Conservation (phyloP, 1,140 invertebrate genomes). For the Oscheius sp. region DNA sequence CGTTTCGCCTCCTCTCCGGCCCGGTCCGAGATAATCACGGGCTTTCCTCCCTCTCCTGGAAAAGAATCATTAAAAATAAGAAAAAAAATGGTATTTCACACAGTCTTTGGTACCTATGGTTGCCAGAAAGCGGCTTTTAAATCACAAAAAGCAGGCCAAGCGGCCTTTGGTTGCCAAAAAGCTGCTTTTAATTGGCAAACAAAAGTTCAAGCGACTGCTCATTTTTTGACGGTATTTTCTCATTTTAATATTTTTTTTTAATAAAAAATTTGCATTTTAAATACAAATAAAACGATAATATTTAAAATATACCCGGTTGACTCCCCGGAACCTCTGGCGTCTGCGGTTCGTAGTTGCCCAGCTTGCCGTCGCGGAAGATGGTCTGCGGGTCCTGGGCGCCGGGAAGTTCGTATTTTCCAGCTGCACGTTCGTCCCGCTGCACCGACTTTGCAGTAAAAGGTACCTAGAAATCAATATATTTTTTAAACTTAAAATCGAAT, state of each 20-base stretch:
- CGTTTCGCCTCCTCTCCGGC: conserved; percentile 36
- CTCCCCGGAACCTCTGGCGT: conserved; percentile 31
- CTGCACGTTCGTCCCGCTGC: background rate
- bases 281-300: too few species aligned
- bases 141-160: too few species aligned
- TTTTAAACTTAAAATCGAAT: too few species aligned
- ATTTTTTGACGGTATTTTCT: too few species aligned
- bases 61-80: background rate
- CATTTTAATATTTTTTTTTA: too few species aligned
- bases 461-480: background rate
- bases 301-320: conserved; percentile 25
- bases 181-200: too few species aligned
- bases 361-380: conserved; percentile 42
- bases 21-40: conserved; percentile 43
- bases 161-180: too few species aligned
- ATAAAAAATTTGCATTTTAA: too few species aligned
- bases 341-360: conserved; percentile 55
- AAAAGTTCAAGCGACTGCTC: too few species aligned
- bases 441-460: background rate
- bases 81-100: too few species aligned
- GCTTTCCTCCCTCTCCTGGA: conserved; percentile 50
- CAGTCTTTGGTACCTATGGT: too few species aligned
- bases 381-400: conserved; percentile 49
- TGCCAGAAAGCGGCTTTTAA: too few species aligned
- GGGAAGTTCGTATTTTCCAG: conserved; percentile 34